A percentile compares a stretch with the other conserved stretches of the same genome.
These are phyloP conservation scores for Apotomis turbidana DNA, from an alignment of 2,888 invertebrate genomes.

Conservation along the genomic window DNA sequence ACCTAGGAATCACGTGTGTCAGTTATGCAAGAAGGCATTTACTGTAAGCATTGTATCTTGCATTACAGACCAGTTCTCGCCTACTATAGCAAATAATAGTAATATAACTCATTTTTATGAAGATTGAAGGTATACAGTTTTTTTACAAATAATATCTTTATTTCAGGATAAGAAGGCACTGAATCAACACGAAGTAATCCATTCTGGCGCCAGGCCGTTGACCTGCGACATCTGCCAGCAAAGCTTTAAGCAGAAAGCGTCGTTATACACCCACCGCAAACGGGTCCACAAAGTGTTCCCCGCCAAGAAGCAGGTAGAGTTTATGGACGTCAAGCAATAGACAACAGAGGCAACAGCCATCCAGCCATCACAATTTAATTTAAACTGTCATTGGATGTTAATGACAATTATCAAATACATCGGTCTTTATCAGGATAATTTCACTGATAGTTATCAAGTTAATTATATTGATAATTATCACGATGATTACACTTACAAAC, in stretches of 20 bases:
- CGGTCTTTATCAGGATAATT: too few relatives aligned
- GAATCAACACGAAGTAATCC: constrained; percentile 73
- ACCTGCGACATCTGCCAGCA: constrained; percentile 75
- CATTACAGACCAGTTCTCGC: too few relatives aligned
- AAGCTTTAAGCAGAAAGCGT: constrained; percentile 78
- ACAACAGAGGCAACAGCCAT: neutral
- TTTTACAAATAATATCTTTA: neutral
- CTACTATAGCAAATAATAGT: too few relatives aligned
- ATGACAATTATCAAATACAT: too few relatives aligned
- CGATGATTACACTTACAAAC: neutral
- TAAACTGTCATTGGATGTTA: too few relatives aligned
- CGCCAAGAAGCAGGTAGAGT: constrained; percentile 61
- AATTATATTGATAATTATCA: too few relatives aligned
- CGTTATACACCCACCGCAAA: constrained; percentile 73
- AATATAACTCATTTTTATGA: too few relatives aligned
- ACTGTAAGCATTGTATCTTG: constrained; percentile 56
- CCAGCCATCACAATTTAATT: too few relatives aligned
- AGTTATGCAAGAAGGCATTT: constrained; percentile 69
- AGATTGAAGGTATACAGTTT: too few relatives aligned
- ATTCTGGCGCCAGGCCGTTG: constrained; percentile 69
- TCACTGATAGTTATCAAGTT: too few relatives aligned
- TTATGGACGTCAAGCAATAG: constrained; percentile 57
- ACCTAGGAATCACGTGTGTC: constrained; percentile 71
- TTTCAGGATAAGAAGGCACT: constrained; percentile 73
- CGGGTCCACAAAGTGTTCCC: constrained; percentile 73